Percentiles rank a stretch among this genome's conserved stretches.
phyloP scores from a whole-genome alignment of 1,140 invertebrate genomes.

The Euwallacea similis region DNA sequence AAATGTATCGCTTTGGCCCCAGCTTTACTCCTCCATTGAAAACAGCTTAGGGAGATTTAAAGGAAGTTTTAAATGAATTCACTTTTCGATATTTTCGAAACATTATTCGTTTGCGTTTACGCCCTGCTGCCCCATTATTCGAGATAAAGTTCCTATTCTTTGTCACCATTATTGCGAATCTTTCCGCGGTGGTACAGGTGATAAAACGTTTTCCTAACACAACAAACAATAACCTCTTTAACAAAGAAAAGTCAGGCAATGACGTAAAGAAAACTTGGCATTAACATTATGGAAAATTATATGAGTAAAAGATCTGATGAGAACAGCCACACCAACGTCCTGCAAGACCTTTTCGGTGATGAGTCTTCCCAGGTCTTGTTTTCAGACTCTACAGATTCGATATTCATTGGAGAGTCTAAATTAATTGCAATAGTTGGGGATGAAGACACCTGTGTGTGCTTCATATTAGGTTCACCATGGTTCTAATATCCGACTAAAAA shows the following conservation, averaged over 20 bases:
- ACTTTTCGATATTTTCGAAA: slow-evolving; percentile 43
- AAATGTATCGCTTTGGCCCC: slow-evolving; percentile 20
- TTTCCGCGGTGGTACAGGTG: no score
- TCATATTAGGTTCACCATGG: slow-evolving; percentile 25
- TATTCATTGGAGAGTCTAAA: slow-evolving; percentile 21
- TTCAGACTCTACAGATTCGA: not conserved
- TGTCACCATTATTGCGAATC: no score
- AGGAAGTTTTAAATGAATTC: slow-evolving; percentile 45
- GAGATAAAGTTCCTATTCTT: no score
- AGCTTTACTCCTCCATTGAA: slow-evolving; percentile 43
- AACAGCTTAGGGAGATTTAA: slow-evolving; percentile 40
- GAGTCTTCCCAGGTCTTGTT: not conserved
- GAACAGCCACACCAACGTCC: no score
- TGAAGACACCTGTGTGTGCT: slow-evolving; percentile 42
- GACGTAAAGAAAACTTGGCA: no score
- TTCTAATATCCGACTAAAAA: slow-evolving; percentile 3
- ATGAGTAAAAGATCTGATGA: no score
- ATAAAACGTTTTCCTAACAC: no score
- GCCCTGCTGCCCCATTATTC: slow-evolving; percentile 13
- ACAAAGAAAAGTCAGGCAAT: no score
- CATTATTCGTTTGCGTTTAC: slow-evolving; percentile 38
- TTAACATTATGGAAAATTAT: no score
- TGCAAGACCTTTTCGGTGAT: no score
- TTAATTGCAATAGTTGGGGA: slow-evolving; percentile 40
- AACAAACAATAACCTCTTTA: no score